Evolutionary conservation across 2,113 vertebrate genomes (phyloP).

Genomic region (Rattus norvegicus): GRCr8 NC_086019.1:126828501-126829000

Average conservation of each 20-base stretch:
- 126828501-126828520: not conserved
- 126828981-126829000: not conserved
- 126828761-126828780: not conserved
- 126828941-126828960: not conserved
- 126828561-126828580: not conserved
- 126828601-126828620: not conserved
- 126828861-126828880: not conserved
- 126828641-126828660: not conserved
- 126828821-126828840: not conserved
- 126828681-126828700: not conserved
- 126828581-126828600: not conserved
- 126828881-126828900: not conserved
- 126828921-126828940: not conserved
- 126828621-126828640: not conserved
- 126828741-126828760: not conserved
- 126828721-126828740: not conserved
- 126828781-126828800: not conserved
- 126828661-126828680: not conserved
- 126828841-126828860: not conserved
- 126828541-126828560: not conserved
- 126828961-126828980: not conserved
- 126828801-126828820: not conserved
- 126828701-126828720: not conserved
- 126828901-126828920: not conserved
- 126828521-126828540: not conserved